Percentiles rank a stretch among this genome's conserved stretches.
Conservation (phyloP, 1,140 invertebrate genomes). For the Meloidogyne exigua region DNA sequence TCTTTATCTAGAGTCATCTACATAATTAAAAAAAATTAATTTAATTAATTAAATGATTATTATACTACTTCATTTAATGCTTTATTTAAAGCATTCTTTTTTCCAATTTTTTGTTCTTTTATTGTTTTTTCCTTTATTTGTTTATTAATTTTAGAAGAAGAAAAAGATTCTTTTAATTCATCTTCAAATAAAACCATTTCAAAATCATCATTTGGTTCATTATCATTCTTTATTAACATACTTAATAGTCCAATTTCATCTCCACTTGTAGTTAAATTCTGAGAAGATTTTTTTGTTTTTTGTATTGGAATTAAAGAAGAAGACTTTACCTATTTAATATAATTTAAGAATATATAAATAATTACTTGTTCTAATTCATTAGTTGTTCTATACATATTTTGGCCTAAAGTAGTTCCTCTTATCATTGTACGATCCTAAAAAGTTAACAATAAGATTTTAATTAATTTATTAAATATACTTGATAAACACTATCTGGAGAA, state of each 20-base stretch:
- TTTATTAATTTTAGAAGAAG: conserved; percentile 31
- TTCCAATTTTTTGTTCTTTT: neutral
- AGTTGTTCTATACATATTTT: conserved; percentile 41
- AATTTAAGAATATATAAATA: too few relatives aligned
- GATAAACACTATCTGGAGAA: conserved; percentile 29
- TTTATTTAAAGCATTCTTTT: conserved; percentile 23
- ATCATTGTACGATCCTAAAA: conserved; percentile 30
- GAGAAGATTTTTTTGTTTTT: neutral
- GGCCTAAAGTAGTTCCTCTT: conserved; percentile 38
- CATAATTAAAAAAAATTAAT: too few relatives aligned
- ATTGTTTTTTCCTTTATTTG: conserved; percentile 7
- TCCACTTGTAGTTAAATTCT: neutral
- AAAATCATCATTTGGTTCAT: conserved; percentile 16
- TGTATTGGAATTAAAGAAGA: neutral
- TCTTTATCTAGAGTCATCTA: conserved; percentile 39
- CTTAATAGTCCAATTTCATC: conserved; percentile 51
- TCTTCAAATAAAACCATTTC: conserved; percentile 44
- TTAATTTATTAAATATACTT: conserved; percentile 9
- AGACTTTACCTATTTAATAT: neutral
- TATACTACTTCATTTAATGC: conserved; percentile 26
- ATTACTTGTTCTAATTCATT: conserved; percentile 18
- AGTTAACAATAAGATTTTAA: neutral
- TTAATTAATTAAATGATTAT: too few relatives aligned
- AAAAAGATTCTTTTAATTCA: conserved; percentile 28
- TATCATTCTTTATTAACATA: conserved; percentile 23